A percentile compares a stretch with the other conserved stretches of the same genome.
phyloP scores from a whole-genome alignment of 2,797 vertebrate genomes.

The Mus caroli region DNA sequence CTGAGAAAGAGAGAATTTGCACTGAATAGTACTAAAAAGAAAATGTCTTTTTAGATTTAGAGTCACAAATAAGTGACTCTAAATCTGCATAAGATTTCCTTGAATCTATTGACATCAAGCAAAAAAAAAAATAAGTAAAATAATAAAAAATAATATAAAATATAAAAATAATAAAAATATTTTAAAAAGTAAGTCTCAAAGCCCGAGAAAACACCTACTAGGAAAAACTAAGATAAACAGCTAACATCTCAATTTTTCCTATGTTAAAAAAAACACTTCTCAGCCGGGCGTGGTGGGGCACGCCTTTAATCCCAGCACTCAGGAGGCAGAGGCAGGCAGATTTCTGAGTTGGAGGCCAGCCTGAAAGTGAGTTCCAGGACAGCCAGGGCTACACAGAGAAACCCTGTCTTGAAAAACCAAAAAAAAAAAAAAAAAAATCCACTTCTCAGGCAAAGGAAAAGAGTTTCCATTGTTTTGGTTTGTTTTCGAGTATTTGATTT shows the following conservation, averaged over 20 bases:
- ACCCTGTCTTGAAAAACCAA: too few species aligned
- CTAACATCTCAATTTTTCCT: neutral
- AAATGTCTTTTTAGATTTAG: too few species aligned
- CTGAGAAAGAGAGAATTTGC: neutral
- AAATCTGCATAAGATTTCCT: neutral
- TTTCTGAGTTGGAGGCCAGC: too few species aligned
- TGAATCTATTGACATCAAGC: constrained; percentile 9
- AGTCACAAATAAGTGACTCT: neutral
- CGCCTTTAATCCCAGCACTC: too few species aligned
- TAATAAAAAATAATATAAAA: too few species aligned
- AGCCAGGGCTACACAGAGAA: too few species aligned
- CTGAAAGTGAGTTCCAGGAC: too few species aligned
- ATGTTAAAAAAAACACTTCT: neutral
- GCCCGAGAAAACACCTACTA: neutral
- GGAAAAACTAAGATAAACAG: neutral
- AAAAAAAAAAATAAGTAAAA: neutral
- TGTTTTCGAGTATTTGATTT: neutral
- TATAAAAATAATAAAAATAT: too few species aligned
- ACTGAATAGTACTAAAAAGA: neutral
- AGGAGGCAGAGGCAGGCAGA: too few species aligned
- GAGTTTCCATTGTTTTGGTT: neutral
- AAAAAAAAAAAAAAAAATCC: too few species aligned
- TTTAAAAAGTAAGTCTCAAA: neutral
- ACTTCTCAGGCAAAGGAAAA: neutral
- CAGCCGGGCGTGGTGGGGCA: neutral